Base-by-base conservation (phyloP, 2,797 vertebrate species). In the Allobates femoralis region DNA sequence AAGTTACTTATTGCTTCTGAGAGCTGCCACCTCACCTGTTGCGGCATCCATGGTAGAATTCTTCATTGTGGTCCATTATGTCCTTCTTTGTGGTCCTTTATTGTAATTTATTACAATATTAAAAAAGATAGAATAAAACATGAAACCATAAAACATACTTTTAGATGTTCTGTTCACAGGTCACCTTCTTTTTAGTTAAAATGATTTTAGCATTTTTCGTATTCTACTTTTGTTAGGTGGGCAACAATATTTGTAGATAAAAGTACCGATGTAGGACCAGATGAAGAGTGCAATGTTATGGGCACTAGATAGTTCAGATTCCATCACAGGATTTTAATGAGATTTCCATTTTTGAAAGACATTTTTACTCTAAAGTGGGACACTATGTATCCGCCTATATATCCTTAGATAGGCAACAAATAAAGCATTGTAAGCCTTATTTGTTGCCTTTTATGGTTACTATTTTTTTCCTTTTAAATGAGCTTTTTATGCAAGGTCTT, bases 1-100 rank as follows among this genome's bases (percentile, higher is more conserved):
- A 82, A 75, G 53, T 80, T 71, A 34, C 84, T 62, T 28, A 74
- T 51, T 50, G 34, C 62, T 71, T 69, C 21, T 21, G 84, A 26
- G 79, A 67, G 84, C 84, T 73, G 77, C 77, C 66, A 37, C 60
- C 50, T 82, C 62, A 50, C 71, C 37, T 37, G 32, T 69, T 21
- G 32, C 3, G 19, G 32, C 34, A 37, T 5, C 66, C 26, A 74
- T 50, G 32, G 66, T 69, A 58, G 71, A 30, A 62, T 77, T 34
- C 67, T n/a, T 69, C 73, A 41, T 75, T 19, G 71, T 34, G 56
- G 50, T 23, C 84, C 34, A 41, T 34, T 41, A n/a, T 62, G 64
- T 46, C 53, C 64, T 46, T 79, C 26, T 19, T 12, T 15, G 41
- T 50, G n/a, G 23, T n/a, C 37, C 32, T 41, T 71, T 14, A 23